Percentiles rank a stretch among this genome's conserved stretches.
Evolutionary conservation across 2,888 invertebrate genomes (phyloP).

Genomic region (Eupithecia exiguata): DNA sequence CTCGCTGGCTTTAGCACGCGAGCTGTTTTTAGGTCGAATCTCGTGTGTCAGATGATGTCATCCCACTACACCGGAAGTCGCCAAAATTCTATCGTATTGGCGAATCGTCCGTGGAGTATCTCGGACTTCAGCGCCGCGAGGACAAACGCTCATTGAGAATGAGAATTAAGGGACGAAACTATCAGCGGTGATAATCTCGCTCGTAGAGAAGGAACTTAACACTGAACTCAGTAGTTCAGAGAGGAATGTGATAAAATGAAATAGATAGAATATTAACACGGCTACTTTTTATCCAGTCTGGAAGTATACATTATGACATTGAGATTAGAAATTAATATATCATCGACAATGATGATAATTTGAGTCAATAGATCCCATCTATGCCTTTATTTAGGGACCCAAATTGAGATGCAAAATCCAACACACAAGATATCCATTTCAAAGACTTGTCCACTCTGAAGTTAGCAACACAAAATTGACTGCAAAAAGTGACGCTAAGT

Average conservation of each 20-base stretch:
- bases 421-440: not conserved
- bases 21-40: slow-evolving; percentile 8
- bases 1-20: slow-evolving; percentile 30
- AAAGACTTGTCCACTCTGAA: slow-evolving; percentile 1
- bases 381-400: not conserved
- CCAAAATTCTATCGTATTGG: not conserved
- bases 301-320: not conserved
- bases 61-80: not conserved
- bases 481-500: slow-evolving; percentile 8
- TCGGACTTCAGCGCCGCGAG: not conserved
- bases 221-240: not conserved
- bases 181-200: not conserved
- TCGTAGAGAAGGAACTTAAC: not conserved
- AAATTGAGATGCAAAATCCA: not conserved
- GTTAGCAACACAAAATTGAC: slow-evolving; percentile 12
- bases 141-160: not conserved
- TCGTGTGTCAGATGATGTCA: slow-evolving; percentile 1
- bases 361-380: not conserved
- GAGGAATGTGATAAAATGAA: not conserved
- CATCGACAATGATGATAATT: not conserved
- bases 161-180: not conserved
- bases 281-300: not conserved
- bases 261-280: not conserved
- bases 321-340: not conserved
- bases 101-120: not conserved